Evolutionary conservation across 2,113 vertebrate genomes (phyloP).

Genomic region (Oryctolagus cuniculus): mOryCun1.1 NC_091435.1:39590501-39591000

Average conservation of each 20-base stretch:
- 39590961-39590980: constrained; percentile 6
- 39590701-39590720: background rate
- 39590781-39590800: background rate
- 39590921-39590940: background rate
- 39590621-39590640: constrained; percentile 33
- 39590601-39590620: background rate
- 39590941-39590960: background rate
- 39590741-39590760: background rate
- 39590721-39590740: constrained; percentile 65
- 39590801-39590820: constrained; percentile 33
- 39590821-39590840: background rate
- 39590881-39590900: background rate
- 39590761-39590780: background rate
- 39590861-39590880: background rate
- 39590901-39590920: constrained; percentile 45
- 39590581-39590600: background rate
- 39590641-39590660: background rate
- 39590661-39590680: background rate
- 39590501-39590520: constrained; percentile 9
- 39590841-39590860: background rate
- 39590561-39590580: background rate
- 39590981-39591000: constrained; percentile 20
- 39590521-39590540: background rate
- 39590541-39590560: background rate
- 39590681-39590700: constrained; percentile 52